Evolutionary conservation across 2,888 invertebrate species (phyloP), one percentile per base, ranked within the genome.

Genomic region (Spicauda simplicius): DNA sequence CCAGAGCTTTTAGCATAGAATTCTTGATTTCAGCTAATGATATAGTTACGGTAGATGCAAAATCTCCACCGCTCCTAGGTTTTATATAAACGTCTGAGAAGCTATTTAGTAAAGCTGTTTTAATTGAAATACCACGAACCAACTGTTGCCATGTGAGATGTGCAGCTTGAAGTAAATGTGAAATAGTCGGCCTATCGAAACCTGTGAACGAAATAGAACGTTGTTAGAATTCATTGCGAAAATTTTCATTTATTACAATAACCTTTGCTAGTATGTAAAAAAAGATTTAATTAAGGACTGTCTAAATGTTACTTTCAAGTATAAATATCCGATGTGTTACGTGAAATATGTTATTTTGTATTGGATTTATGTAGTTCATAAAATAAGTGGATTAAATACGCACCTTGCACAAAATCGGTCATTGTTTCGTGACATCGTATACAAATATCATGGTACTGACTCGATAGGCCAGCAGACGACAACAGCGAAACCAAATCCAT

Each of bases 21-120:
- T 93, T 90, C 76, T 94, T 92, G 73, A 94, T 91, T 71, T 91
- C 88, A 5, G 90, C 88, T 4, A 94, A 77, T 11, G 94, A 89
- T 53, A 88, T 83, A 69, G 83, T 91, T 0, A 85, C 69, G 19
- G 79, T 81, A 0, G 85, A 77, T 4, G 83, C 77, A 3, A 90
- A 87, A 67, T 94, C 92, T 5, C 83, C 83, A 1, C 91, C 90
- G 62, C 88, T 88, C 74, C 94, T 87, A 0, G 94, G 90, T 74
- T 94, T 94, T 5, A 95, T 94, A 77, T 96, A 97, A 14, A 96
- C 95, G 78, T 96, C 96, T 0, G 94, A 84, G 72, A 95, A 95
- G 68, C 95, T 94, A 60, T 92, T 93, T 3, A 85, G 74, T 69
- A 96, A 86, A 0, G 96, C 95, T n/a, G 87, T 85, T 12, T 80